These are phyloP conservation scores for Brachymystax lenok DNA, from an alignment of 2,797 vertebrate species.

Conservation along the genomic window DNA sequence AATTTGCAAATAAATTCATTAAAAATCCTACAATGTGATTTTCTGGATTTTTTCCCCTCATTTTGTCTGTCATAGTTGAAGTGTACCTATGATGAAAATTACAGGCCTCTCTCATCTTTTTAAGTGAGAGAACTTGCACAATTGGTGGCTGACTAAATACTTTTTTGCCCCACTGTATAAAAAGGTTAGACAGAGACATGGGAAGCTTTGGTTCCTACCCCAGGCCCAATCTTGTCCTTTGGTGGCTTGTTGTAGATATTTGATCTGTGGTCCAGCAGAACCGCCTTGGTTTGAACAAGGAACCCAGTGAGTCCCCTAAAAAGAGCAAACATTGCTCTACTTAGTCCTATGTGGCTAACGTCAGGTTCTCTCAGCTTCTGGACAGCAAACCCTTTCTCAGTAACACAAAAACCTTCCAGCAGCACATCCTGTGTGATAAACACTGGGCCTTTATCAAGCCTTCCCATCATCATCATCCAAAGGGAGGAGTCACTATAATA, in stretches of 20 bases:
- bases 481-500: constrained; percentile 66
- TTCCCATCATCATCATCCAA: constrained; percentile 52
- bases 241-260: constrained; percentile 75
- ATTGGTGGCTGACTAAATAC: too few relatives aligned
- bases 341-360: constrained; percentile 16
- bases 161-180: too few relatives aligned
- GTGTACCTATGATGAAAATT: too few relatives aligned
- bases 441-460: constrained; percentile 45
- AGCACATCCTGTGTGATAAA: constrained; percentile 63
- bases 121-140: too few relatives aligned
- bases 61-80: too few relatives aligned
- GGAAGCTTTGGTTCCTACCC: constrained; percentile 68
- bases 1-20: too few relatives aligned
- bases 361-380: constrained; percentile 24
- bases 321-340: constrained; percentile 60
- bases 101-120: too few relatives aligned
- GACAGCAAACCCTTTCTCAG: constrained; percentile 18
- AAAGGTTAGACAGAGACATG: background rate
- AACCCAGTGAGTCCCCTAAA: constrained; percentile 44
- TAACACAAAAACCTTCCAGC: constrained; percentile 27
- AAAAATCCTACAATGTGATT: too few relatives aligned
- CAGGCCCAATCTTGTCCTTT: constrained; percentile 72
- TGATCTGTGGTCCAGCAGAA: constrained; percentile 53
- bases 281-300: constrained; percentile 34
- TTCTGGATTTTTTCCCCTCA: too few relatives aligned